Evolutionary conservation across 2,113 vertebrate species (phyloP).

Genomic region (Ammospiza caudacuta): DNA sequence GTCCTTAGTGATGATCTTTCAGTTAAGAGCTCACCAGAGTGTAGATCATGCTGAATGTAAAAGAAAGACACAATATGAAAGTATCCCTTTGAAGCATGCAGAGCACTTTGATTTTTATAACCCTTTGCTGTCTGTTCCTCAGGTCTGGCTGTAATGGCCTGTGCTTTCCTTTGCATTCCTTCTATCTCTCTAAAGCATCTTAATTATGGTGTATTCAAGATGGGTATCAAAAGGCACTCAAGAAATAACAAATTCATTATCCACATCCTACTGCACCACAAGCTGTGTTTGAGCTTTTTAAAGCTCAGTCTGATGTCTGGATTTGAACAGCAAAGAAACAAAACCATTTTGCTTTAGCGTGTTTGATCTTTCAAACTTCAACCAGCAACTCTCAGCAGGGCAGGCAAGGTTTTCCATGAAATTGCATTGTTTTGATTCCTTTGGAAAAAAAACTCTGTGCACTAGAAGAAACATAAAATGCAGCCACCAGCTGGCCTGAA

Average conservation of each 20-base stretch:
- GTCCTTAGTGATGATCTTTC: conserved; percentile 43
- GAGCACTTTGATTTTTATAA: conserved; percentile 40
- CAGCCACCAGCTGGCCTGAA: neutral
- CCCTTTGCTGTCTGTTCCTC: conserved; percentile 24
- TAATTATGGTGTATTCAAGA: conserved; percentile 42
- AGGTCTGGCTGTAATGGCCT: conserved; percentile 3
- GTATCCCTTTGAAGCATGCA: neutral
- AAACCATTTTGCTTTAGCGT: neutral
- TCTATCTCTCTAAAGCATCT: conserved; percentile 15
- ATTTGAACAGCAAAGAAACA: neutral
- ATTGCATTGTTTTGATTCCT: neutral
- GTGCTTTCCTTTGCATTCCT: conserved; percentile 18
- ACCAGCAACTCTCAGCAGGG: neutral
- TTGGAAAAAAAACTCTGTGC: neutral
- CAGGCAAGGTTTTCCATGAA: neutral
- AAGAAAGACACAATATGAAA: conserved; percentile 48
- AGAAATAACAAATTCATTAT: conserved; percentile 53
- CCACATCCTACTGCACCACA: neutral
- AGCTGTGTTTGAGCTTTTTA: conserved; percentile 48
- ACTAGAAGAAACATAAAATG: conserved; percentile 14
- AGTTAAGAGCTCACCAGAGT: conserved; percentile 81
- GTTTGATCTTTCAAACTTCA: conserved; percentile 38
- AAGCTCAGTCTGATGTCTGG: neutral
- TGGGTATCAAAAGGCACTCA: conserved; percentile 6
- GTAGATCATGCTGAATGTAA: conserved; percentile 81